Evolutionary conservation across 2,113 vertebrate species (phyloP), one percentile per base, ranked within the genome.

Genomic region (Sinocyclocheilus grahami): DNA sequence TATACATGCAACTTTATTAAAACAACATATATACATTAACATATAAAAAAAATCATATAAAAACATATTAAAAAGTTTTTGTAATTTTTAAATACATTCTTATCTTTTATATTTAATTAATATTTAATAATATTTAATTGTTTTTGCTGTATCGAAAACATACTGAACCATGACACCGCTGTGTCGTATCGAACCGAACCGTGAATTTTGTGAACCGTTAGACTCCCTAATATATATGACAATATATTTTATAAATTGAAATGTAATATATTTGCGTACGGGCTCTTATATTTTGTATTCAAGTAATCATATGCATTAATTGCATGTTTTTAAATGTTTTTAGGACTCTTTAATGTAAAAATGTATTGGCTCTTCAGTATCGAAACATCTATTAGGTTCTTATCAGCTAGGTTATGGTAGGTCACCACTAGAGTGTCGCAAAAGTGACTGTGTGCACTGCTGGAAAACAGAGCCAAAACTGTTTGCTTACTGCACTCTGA

Each of bases 381-480:
- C 85, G 14, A 39, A n/a, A 20, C 42, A 37, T 72, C 48, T 65
- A 72, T 87, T 22, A 58, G n/a, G 39, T 53, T 79, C 74, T 83
- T 87, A 79, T 86, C 87, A 78, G 84, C 71, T 12, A n/a, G 71
- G 30, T 60, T 67, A 22, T 58, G 6, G 63, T 82, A 86, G 62
- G 78, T 83, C 58, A 81, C 42, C 33, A 60, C 37, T 24, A 18
- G 27, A 55, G 78, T 88, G 82, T 85, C 11, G 78, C 78, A 86
- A 89, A 37, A 51, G 48, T 11, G 37, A 39, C 63, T 85, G 62
- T 79, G 74, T 84, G 53, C 72, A 78, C 20, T 12, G 65, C 51
- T 72, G 71, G 84, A 76, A 78, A 82, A 69, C 58, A 81, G 85
- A 84, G 76, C 9, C 22, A 48, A 80, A 83, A 63, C 11, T 13